Evolutionary conservation across 2,113 vertebrate genomes (phyloP).

Genomic region (Ochotona princeps): DNA sequence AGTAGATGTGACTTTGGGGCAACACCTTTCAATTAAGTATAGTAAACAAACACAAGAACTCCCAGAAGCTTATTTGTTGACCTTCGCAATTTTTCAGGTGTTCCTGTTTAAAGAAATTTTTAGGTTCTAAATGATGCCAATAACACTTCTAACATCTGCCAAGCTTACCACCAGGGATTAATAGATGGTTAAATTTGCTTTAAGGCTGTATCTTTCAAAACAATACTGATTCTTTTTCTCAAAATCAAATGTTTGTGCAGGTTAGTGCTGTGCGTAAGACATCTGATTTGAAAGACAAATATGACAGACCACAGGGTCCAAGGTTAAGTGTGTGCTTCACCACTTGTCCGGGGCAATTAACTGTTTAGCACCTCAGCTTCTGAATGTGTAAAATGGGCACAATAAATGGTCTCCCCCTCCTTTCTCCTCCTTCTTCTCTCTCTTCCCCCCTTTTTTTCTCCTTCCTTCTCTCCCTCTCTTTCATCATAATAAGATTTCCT

Average conservation of each 20-base stretch:
- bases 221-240: not conserved
- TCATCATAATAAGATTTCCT: not conserved
- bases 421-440: too few species aligned
- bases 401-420: not conserved
- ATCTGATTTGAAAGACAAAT: not conserved
- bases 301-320: not conserved
- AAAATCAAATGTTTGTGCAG: not conserved
- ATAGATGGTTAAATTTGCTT: not conserved
- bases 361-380: not conserved
- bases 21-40: not conserved
- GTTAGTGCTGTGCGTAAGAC: not conserved
- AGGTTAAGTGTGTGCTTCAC: not conserved
- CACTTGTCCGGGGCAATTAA: not conserved
- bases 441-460: too few species aligned
- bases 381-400: not conserved
- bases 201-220: not conserved
- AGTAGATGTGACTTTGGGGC: not conserved
- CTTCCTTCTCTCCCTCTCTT: not conserved
- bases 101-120: not conserved
- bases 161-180: not conserved
- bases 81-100: not conserved
- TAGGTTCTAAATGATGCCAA: not conserved
- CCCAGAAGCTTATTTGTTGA: not conserved
- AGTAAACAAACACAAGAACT: not conserved
- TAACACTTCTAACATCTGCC: not conserved